A percentile compares a stretch with the other conserved stretches of the same genome.
phyloP scores from a whole-genome alignment of 2,113 vertebrate species.

The Hemibagrus wyckioides region DNA sequence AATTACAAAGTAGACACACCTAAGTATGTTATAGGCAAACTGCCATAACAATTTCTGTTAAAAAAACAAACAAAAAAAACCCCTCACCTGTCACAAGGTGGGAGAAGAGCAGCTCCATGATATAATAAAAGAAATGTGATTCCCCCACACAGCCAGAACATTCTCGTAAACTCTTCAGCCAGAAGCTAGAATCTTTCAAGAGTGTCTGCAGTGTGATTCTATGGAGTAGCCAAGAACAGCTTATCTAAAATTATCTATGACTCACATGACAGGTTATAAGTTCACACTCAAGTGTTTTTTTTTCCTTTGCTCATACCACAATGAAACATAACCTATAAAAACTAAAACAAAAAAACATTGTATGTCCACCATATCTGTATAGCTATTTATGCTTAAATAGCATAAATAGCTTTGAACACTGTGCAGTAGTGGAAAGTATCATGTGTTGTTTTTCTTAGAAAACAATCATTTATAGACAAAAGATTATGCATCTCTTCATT shows the following conservation, averaged over 20 bases:
- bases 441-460: too few species aligned
- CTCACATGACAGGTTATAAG: background rate
- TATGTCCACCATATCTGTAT: background rate
- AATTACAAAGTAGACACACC: background rate
- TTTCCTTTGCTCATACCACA: background rate
- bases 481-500: too few species aligned
- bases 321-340: background rate
- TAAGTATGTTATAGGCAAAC: background rate
- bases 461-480: too few species aligned
- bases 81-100: slow-evolving; percentile 72
- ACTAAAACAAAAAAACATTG: background rate
- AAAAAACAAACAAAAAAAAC: background rate
- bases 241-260: slow-evolving; percentile 10
- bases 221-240: background rate
- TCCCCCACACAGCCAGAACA: background rate
- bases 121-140: background rate
- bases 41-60: too few species aligned
- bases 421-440: too few species aligned
- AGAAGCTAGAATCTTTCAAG: background rate
- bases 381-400: background rate
- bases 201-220: background rate
- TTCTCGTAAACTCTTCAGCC: background rate
- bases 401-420: too few species aligned
- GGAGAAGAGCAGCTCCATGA: slow-evolving; percentile 19
- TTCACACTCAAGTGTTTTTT: background rate